Evolutionary conservation across 2,888 invertebrate species (phyloP).

Genomic region (Diogma glabrata): DNA sequence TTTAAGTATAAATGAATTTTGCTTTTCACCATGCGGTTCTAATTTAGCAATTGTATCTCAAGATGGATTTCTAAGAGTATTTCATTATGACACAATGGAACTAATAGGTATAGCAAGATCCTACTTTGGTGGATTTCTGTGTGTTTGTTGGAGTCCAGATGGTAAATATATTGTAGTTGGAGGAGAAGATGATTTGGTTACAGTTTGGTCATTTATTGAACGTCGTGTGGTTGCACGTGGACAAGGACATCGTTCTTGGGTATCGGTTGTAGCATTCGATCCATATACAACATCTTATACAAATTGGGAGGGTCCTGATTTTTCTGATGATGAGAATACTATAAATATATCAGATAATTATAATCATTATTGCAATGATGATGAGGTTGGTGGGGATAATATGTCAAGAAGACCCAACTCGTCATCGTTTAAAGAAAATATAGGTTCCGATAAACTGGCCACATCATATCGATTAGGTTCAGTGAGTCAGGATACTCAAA

Average conservation of each 20-base stretch:
- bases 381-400: constrained; percentile 25
- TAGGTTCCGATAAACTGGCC: constrained; percentile 38
- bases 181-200: constrained; percentile 97
- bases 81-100: constrained; percentile 97
- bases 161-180: constrained; percentile 91
- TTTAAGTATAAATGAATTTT: constrained; percentile 87
- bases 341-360: constrained; percentile 22
- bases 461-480: constrained; percentile 81
- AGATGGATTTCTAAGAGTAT: constrained; percentile 89
- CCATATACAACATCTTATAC: constrained; percentile 68
- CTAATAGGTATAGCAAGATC: constrained; percentile 85
- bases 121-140: constrained; percentile 95
- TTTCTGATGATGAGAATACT: constrained; percentile 46
- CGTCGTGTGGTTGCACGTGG: constrained; percentile 92
- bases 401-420: constrained; percentile 20
- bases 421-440: too few relatives aligned
- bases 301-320: constrained; percentile 44
- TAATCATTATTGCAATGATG: constrained; percentile 24
- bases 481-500: constrained; percentile 94
- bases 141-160: constrained; percentile 98
- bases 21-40: constrained; percentile 88
- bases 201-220: constrained; percentile 91
- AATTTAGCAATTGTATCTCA: constrained; percentile 91
- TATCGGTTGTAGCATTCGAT: constrained; percentile 92
- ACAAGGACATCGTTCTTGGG: constrained; percentile 97